phyloP scores from a whole-genome alignment of 2,113 vertebrate species.

The Mastomys coucha region DNA sequence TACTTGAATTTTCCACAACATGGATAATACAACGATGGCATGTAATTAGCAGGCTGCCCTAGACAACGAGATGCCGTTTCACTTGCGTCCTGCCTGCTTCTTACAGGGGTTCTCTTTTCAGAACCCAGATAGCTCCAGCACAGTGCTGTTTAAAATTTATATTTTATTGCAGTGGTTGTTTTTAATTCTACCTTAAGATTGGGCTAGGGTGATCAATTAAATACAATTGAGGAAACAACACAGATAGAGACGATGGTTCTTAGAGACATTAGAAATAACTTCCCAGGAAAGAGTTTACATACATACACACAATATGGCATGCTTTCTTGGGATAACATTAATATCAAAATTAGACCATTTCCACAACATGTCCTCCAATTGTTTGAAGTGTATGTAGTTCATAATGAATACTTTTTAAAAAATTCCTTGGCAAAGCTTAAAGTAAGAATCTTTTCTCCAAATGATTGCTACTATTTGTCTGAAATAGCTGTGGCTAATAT shows the following conservation, averaged over 20 bases:
- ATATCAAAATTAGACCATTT: not conserved
- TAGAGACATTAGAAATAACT: conserved; percentile 51
- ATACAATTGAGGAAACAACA: conserved; percentile 51
- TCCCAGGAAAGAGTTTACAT: conserved; percentile 57
- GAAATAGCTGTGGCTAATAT: not conserved
- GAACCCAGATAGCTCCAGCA: conserved; percentile 42
- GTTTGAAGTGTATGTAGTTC: not conserved
- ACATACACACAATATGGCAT: not conserved
- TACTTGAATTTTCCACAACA: conserved; percentile 73
- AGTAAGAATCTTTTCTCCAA: conserved; percentile 19
- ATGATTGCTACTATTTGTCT: not conserved
- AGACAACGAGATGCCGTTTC: conserved; percentile 78
- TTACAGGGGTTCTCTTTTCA: conserved; percentile 68
- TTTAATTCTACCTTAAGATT: not conserved
- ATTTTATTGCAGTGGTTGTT: not conserved
- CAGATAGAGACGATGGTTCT: conserved; percentile 57
- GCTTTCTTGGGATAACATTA: not conserved
- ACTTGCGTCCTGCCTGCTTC: conserved; percentile 48
- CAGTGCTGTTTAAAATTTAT: not conserved
- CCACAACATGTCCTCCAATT: not conserved
- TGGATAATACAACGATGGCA: conserved; percentile 66
- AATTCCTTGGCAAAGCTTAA: conserved; percentile 47
- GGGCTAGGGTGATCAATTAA: conserved; percentile 66
- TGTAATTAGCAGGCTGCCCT: conserved; percentile 83
- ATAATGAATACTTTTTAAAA: conserved; percentile 36